Conservation (phyloP, 2,797 vertebrate species). For the Oryzias dopingdopingensis region DNA sequence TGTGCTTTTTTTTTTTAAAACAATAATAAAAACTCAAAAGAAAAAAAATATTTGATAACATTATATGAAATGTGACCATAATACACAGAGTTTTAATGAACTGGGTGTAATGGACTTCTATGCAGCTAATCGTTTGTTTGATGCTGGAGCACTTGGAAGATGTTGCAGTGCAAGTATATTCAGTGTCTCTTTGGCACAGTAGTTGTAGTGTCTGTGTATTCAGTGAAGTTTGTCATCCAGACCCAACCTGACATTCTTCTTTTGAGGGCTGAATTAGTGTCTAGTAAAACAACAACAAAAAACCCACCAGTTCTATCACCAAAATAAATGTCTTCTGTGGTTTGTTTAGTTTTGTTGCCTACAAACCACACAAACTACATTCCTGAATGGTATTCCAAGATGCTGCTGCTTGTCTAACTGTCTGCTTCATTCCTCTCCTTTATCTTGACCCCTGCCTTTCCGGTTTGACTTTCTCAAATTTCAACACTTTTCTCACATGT, state of each 20-base stretch:
- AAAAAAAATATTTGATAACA: too few relatives aligned
- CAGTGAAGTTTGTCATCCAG: constrained; percentile 18
- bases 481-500: constrained; percentile 3
- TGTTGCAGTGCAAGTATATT: constrained; percentile 43
- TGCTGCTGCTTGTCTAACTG: constrained; percentile 26
- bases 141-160: constrained; percentile 66
- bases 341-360: constrained; percentile 1
- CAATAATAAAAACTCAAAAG: too few relatives aligned
- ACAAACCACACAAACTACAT: constrained; percentile 34
- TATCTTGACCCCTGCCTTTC: constrained; percentile 25
- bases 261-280: constrained; percentile 32
- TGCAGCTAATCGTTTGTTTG: background rate
- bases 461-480: constrained; percentile 22
- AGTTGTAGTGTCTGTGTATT: constrained; percentile 50
- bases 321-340: constrained; percentile 18
- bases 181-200: constrained; percentile 1
- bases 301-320: constrained; percentile 47
- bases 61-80: too few relatives aligned
- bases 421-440: constrained; percentile 23
- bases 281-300: constrained; percentile 16
- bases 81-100: background rate
- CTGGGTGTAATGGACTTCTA: background rate
- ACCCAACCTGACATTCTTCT: constrained; percentile 33
- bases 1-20: too few relatives aligned
- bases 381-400: constrained; percentile 29